Percentiles rank a stretch among this genome's conserved stretches.
These are phyloP conservation scores for Nomada fucata DNA, from an alignment of 2,888 invertebrate genomes.

Conservation along the genomic window DNA sequence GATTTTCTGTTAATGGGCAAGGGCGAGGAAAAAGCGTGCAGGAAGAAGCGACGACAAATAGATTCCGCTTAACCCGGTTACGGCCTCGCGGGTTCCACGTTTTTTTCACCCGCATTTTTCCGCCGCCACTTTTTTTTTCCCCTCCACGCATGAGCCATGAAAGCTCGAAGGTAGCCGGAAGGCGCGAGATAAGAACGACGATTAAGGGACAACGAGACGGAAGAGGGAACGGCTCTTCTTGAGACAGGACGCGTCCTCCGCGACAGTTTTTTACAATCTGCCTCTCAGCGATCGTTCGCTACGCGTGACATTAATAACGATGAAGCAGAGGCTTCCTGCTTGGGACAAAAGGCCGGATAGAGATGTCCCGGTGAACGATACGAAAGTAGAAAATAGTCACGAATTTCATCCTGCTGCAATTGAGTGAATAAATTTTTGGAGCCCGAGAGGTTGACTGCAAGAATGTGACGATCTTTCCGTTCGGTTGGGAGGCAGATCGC, in stretches of 20 bases:
- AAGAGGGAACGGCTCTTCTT: neutral
- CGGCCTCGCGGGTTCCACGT: slow-evolving; percentile 11
- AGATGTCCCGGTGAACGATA: too few relatives aligned
- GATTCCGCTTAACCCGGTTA: slow-evolving; percentile 53
- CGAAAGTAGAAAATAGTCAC: too few relatives aligned
- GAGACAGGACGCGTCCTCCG: neutral
- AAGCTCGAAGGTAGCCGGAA: neutral
- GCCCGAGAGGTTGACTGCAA: neutral
- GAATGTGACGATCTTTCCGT: neutral
- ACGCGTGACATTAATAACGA: neutral
- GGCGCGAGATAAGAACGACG: neutral
- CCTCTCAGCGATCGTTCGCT: neutral
- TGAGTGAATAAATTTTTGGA: too few relatives aligned
- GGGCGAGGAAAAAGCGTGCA: slow-evolving; percentile 36
- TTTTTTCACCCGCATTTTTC: neutral
- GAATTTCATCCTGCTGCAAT: too few relatives aligned
- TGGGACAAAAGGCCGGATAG: too few relatives aligned
- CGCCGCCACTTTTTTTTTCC: too few relatives aligned
- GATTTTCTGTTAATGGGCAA: slow-evolving; percentile 40
- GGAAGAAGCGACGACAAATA: slow-evolving; percentile 45
- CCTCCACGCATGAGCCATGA: neutral
- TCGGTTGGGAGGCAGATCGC: neutral
- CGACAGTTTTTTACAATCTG: neutral
- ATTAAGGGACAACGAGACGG: neutral
- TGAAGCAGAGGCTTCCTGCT: neutral